A percentile compares a stretch with the other conserved stretches of the same genome.
Conservation (phyloP, 2,797 vertebrate species). For the Channa striata region DNA sequence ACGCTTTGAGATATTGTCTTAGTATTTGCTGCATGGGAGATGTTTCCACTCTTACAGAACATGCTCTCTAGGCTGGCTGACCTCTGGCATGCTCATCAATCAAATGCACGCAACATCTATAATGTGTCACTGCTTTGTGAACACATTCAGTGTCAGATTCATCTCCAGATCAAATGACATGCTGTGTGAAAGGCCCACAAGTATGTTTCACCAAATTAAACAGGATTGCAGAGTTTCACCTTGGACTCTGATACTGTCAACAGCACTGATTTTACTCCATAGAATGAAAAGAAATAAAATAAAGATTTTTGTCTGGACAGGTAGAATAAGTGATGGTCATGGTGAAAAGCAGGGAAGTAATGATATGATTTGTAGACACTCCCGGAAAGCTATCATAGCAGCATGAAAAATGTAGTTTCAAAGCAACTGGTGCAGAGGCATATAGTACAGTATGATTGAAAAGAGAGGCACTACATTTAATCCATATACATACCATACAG, state of each 20-base stretch:
- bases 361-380: slow-evolving; percentile 54
- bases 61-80: slow-evolving; percentile 89
- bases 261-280: slow-evolving; percentile 11
- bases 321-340: slow-evolving; percentile 30
- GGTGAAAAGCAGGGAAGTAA: slow-evolving; percentile 28
- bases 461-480: slow-evolving; percentile 83
- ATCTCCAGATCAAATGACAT: too few species aligned
- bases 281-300: slow-evolving; percentile 1
- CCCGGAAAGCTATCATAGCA: slow-evolving; percentile 64
- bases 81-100: slow-evolving; percentile 81
- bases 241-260: neutral
- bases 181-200: too few species aligned
- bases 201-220: too few species aligned
- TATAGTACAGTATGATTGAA: slow-evolving; percentile 71
- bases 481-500: slow-evolving; percentile 73
- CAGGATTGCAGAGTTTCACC: neutral
- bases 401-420: slow-evolving; percentile 67
- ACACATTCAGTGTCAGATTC: slow-evolving; percentile 7
- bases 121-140: neutral
- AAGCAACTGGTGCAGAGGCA: slow-evolving; percentile 71
- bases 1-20: neutral
- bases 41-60: slow-evolving; percentile 18
- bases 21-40: neutral
- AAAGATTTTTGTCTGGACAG: slow-evolving; percentile 36
- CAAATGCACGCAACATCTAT: neutral